These are phyloP conservation scores for Anguilla rostrata DNA, from an alignment of 2,113 vertebrate species.

Conservation along the genomic window DNA sequence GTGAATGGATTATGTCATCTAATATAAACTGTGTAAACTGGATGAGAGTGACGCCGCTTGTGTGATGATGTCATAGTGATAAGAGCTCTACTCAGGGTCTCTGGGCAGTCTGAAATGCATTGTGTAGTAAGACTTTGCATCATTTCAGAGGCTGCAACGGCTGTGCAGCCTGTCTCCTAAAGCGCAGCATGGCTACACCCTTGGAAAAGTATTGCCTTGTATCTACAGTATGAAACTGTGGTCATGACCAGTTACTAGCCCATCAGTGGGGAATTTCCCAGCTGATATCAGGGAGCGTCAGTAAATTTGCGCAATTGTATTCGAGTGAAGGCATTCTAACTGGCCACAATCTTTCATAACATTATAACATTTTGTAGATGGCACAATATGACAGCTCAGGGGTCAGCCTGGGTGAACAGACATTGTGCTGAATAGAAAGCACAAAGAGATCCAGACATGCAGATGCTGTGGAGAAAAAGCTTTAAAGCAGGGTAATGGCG, in stretches of 20 bases:
- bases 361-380: not conserved
- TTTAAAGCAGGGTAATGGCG: slow-evolving; percentile 11
- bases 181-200: too few species aligned
- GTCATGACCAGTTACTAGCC: not conserved
- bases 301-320: not conserved
- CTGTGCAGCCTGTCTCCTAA: not conserved
- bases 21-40: not conserved
- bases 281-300: not conserved
- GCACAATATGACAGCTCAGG: not conserved
- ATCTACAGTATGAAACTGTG: not conserved
- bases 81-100: not conserved
- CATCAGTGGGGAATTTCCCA: not conserved
- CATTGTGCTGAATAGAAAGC: not conserved
- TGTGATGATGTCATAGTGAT: not conserved
- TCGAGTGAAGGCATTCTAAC: not conserved
- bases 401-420: not conserved
- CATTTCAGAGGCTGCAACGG: not conserved
- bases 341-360: not conserved
- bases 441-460: not conserved
- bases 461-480: not conserved
- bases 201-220: not conserved
- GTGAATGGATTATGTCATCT: not conserved
- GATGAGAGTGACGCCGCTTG: not conserved
- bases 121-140: not conserved
- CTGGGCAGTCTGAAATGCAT: not conserved